Percentiles rank a stretch among this genome's conserved stretches.
Conservation (phyloP, 1,140 invertebrate genomes). For the Copidosoma floridanum region DNA sequence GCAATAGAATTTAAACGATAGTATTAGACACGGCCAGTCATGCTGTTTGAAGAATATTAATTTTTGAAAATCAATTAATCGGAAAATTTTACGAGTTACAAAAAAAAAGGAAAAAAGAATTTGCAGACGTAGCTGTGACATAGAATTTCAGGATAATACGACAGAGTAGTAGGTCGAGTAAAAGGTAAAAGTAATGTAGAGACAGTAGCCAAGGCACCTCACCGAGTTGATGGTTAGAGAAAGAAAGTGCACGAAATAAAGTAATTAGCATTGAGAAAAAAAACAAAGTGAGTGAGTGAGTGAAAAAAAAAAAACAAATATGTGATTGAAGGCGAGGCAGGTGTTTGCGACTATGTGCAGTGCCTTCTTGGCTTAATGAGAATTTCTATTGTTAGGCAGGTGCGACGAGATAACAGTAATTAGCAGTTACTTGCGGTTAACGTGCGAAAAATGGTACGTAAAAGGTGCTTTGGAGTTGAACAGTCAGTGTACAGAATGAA, state of each 20-base stretch:
- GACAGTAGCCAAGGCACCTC: no score
- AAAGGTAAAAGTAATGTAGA: slow-evolving; percentile 18
- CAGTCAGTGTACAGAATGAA: slow-evolving; percentile 25
- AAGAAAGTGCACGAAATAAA: slow-evolving; percentile 10
- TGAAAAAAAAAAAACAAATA: no score
- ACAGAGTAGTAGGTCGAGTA: slow-evolving; percentile 12
- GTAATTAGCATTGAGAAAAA: background rate
- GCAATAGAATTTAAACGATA: background rate
- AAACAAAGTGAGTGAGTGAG: background rate
- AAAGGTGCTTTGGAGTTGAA: slow-evolving; percentile 19
- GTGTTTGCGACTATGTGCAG: slow-evolving; percentile 4
- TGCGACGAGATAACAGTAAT: slow-evolving; percentile 25
- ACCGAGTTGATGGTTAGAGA: background rate
- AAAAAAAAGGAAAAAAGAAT: background rate
- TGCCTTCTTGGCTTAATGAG: background rate
- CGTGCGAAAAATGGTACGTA: slow-evolving; percentile 11
- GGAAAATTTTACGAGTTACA: background rate
- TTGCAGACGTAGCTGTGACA: no score
- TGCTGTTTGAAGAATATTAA: background rate
- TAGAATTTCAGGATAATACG: no score
- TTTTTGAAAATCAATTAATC: no score
- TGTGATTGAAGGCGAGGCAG: slow-evolving; percentile 7
- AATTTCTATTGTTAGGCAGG: slow-evolving; percentile 20
- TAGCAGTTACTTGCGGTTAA: slow-evolving; percentile 27
- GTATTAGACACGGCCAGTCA: background rate